A percentile compares a stretch with the other conserved stretches of the same genome.
Evolutionary conservation across 2,797 vertebrate species (phyloP).

Genomic region (Steatocranus sp.): DNA sequence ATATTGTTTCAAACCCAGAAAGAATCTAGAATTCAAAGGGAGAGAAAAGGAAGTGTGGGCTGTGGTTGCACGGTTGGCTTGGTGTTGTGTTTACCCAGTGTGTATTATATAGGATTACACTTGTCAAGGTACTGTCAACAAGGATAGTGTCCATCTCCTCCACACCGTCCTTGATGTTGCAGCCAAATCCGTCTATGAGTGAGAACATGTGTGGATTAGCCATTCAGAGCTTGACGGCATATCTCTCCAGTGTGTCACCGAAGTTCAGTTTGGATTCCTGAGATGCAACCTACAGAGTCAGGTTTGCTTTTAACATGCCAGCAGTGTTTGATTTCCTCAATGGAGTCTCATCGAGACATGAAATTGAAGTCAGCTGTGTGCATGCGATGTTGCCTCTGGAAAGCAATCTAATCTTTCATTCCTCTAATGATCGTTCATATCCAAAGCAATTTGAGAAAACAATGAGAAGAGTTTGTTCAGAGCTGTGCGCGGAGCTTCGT

Average conservation of each 20-base stretch:
- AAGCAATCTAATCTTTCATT: slow-evolving; percentile 52
- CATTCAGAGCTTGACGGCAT: slow-evolving; percentile 51
- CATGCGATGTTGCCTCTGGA: slow-evolving; percentile 43
- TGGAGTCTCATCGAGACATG: slow-evolving; percentile 65
- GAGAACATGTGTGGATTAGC: slow-evolving; percentile 77
- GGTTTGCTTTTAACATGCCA: slow-evolving; percentile 48
- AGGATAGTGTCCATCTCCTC: slow-evolving; percentile 77
- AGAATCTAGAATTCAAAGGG: slow-evolving; percentile 67
- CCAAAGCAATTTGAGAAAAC: slow-evolving; percentile 50
- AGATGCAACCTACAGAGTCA: slow-evolving; percentile 52
- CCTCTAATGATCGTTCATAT: slow-evolving; percentile 62
- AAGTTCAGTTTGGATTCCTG: slow-evolving; percentile 47
- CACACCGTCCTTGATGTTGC: slow-evolving; percentile 72
- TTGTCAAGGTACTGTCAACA: slow-evolving; percentile 83
- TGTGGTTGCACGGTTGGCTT: slow-evolving; percentile 70
- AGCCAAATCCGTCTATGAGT: slow-evolving; percentile 70
- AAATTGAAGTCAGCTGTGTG: slow-evolving; percentile 60
- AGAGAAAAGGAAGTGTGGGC: slow-evolving; percentile 65
- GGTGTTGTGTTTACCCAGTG: slow-evolving; percentile 72
- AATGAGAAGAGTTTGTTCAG: slow-evolving; percentile 40
- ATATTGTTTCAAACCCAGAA: slow-evolving; percentile 65
- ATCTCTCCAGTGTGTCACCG: slow-evolving; percentile 53
- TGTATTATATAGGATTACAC: slow-evolving; percentile 75
- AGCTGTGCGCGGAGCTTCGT: slow-evolving; percentile 7
- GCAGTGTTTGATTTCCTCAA: slow-evolving; percentile 60